phyloP scores from a whole-genome alignment of 2,113 vertebrate genomes.

The Gambusia affinis region DNA sequence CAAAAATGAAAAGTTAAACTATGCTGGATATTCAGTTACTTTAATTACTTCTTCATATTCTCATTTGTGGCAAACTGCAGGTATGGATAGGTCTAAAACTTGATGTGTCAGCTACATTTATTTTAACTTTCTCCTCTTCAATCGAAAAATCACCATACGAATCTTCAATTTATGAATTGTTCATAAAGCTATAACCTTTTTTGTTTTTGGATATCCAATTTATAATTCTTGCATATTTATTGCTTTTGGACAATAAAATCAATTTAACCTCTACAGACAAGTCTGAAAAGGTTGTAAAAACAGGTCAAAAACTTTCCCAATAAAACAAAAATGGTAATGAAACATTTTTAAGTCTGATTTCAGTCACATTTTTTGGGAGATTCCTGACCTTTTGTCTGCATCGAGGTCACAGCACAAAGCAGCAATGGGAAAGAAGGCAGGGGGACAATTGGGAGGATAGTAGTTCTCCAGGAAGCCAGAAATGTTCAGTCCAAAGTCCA shows the following conservation, averaged over 20 bases:
- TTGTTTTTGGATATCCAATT: too few relatives aligned
- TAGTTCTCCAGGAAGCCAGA: slow-evolving; percentile 93
- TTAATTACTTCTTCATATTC: background rate
- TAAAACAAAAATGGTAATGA: background rate
- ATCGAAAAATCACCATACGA: background rate
- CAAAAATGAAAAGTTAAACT: too few relatives aligned
- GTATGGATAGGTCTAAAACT: background rate
- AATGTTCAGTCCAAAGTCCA: slow-evolving; percentile 93
- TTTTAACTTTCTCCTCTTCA: background rate
- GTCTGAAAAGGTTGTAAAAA: background rate
- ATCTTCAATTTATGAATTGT: background rate
- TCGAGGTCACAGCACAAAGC: slow-evolving; percentile 95
- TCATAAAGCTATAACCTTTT: too few relatives aligned
- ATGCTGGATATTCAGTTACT: background rate
- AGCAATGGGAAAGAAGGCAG: slow-evolving; percentile 92
- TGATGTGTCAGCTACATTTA: background rate
- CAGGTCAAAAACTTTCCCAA: background rate
- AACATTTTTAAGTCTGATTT: background rate
- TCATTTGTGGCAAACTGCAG: background rate
- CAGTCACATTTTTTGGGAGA: slow-evolving; percentile 2
- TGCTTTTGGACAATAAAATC: background rate
- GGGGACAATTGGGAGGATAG: slow-evolving; percentile 87
- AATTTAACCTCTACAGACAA: background rate
- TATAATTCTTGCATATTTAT: background rate
- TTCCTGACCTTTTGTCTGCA: slow-evolving; percentile 90